A percentile compares a stretch with the other conserved stretches of the same genome.
These are phyloP conservation scores for Digitonthophagus gazella DNA, from an alignment of 2,888 invertebrate species.

Conservation along the genomic window DNA sequence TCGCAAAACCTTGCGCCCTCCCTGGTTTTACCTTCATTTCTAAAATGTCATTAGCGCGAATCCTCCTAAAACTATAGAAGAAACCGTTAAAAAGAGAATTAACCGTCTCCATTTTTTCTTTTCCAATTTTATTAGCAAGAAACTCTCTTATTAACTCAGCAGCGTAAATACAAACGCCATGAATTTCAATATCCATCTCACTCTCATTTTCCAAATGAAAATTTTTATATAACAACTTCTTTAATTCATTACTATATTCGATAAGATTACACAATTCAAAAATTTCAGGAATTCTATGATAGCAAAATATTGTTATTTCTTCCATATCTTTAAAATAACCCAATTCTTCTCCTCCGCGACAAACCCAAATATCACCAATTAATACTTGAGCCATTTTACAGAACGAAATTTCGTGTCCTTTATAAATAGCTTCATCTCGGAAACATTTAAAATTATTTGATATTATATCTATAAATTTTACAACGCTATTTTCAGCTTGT, in stretches of 20 bases:
- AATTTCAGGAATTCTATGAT: slow-evolving; percentile 93
- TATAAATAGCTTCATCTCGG: slow-evolving; percentile 75
- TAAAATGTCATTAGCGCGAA: slow-evolving; percentile 69
- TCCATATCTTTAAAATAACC: slow-evolving; percentile 84
- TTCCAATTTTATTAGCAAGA: slow-evolving; percentile 50
- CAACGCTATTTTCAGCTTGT: slow-evolving; percentile 71
- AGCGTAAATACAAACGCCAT: slow-evolving; percentile 89
- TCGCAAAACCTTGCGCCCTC: too few relatives aligned
- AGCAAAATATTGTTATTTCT: slow-evolving; percentile 94
- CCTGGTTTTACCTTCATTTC: too few relatives aligned
- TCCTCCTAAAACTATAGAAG: slow-evolving; percentile 89
- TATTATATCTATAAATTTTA: slow-evolving; percentile 69
- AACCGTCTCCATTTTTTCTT: slow-evolving; percentile 49
- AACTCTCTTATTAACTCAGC: slow-evolving; percentile 66
- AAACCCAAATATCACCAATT: slow-evolving; percentile 90
- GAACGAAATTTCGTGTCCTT: slow-evolving; percentile 70
- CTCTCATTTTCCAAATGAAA: slow-evolving; percentile 66
- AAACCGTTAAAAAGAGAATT: slow-evolving; percentile 87
- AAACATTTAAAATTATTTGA: slow-evolving; percentile 84
- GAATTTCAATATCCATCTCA: slow-evolving; percentile 83
- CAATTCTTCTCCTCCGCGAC: slow-evolving; percentile 65
- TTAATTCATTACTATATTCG: slow-evolving; percentile 70
- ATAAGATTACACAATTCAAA: slow-evolving; percentile 80
- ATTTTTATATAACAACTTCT: slow-evolving; percentile 64
- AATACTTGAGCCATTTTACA: slow-evolving; percentile 96